Evolutionary conservation across 2,888 invertebrate genomes (phyloP), one percentile per base, ranked within the genome.

Genomic region (Caenorhabditis zanzibari): DNA sequence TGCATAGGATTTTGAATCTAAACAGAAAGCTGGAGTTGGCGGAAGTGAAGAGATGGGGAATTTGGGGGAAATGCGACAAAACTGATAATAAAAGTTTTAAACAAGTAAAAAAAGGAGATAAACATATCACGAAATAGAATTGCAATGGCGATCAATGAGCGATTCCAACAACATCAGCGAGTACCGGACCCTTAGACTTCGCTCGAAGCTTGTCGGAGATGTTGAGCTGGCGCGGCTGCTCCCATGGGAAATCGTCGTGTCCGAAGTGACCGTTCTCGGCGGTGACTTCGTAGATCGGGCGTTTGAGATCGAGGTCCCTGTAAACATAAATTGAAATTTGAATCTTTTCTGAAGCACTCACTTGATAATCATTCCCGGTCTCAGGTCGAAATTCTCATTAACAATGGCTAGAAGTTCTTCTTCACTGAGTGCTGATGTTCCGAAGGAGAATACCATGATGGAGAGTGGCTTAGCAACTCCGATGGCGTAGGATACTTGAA

Each of bases 241-340:
- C 98, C 99, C 99, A 99, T 74, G 96, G 95, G 94, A 99, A 99
- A 89, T 96, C 96, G 86, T 95, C 95, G 85, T 98, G 95, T 69
- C 99, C 99, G 93, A 99, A 99, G 94, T 99, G 99, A 35, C 99
- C 99, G 93, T 99, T 99, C 84, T 96, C 96, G 93, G 97, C 97
- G 87, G 99, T 99, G 93, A 95, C 95, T 94, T 98, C 97, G 94
- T 99, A 99, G 91, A 99, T 97, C 58, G 99, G 97, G 91, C 96
- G 95, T 91, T 96, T 95, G 89, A 99, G 92, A 69, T 93, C 91
- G 76, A 94, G 92, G 41, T 94, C 87, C 81, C 87, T 87, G 81
- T 10, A 88, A 85, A 47, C 14, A 54, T 24, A n/a, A 2, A 2
- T 1, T 26, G 16, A n/a, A 9, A 14, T 16, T 22, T 41, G 24